Evolutionary conservation across 2,113 vertebrate species (phyloP).

Genomic region (Microcebus murinus): DNA sequence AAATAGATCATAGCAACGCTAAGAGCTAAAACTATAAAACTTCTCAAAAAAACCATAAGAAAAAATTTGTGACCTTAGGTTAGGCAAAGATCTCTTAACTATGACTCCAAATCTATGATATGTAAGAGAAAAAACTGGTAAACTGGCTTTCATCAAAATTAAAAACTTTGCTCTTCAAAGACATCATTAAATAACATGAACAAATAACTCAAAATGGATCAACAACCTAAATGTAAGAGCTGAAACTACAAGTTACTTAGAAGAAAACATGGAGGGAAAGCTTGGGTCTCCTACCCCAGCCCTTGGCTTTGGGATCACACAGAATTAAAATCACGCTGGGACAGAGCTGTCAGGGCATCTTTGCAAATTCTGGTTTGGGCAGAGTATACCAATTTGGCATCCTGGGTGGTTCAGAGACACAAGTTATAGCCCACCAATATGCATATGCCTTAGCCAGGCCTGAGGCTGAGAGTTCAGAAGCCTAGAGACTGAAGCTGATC

Average conservation of each 20-base stretch:
- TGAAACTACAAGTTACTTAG: not conserved
- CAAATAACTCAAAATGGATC: not conserved
- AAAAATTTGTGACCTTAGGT: not conserved
- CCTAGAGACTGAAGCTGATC: not conserved
- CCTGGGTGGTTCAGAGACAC: not conserved
- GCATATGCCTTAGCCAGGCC: not conserved
- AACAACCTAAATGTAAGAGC: not conserved
- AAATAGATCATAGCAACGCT: not conserved
- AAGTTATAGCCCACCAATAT: not conserved
- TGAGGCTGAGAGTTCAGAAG: not conserved
- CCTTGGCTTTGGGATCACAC: not conserved
- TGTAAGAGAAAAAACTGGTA: not conserved
- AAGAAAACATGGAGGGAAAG: not conserved
- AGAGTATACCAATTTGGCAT: not conserved
- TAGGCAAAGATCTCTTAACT: conserved; percentile 28
- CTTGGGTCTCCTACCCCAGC: not conserved
- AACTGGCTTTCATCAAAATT: not conserved
- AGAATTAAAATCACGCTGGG: not conserved
- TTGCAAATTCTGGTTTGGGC: not conserved
- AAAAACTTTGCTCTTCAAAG: conserved; percentile 1
- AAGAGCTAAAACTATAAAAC: not conserved
- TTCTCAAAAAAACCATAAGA: not conserved
- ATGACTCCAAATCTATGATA: not conserved
- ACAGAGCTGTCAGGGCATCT: not conserved
- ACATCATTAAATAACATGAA: not conserved